These are phyloP conservation scores for Falco novaeseelandiae DNA, from an alignment of 2,797 vertebrate species.

Conservation along the genomic window DNA sequence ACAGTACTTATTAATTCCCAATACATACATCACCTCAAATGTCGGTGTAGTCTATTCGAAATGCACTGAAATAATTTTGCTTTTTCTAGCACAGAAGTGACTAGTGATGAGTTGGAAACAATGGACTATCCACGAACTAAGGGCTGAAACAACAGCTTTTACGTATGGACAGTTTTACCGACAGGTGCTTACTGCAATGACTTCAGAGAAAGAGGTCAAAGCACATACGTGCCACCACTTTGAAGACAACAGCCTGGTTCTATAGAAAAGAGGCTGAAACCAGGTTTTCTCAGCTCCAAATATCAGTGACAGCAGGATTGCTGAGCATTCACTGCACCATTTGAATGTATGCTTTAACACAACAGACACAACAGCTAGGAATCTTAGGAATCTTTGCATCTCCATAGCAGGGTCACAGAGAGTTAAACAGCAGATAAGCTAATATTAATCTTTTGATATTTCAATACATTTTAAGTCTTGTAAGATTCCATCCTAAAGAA, in stretches of 20 bases:
- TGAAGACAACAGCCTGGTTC: not conserved
- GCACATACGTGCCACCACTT: not conserved
- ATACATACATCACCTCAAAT: not conserved
- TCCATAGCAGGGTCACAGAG: not conserved
- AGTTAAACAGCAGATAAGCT: not conserved
- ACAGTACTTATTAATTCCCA: not conserved
- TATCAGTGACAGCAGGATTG: not conserved
- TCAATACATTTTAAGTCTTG: not conserved
- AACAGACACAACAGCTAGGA: not conserved
- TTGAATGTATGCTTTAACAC: fast-evolving
- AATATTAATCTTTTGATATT: not conserved
- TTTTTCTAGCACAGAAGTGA: not conserved
- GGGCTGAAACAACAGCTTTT: not conserved
- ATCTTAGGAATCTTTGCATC: not conserved
- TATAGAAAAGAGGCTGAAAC: not conserved
- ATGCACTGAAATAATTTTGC: not conserved
- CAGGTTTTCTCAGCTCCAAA: not conserved
- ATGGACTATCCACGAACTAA: not conserved
- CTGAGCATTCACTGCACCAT: not conserved
- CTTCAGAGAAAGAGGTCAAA: not conserved
- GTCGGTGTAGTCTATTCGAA: fast-evolving
- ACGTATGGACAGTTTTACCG: not conserved
- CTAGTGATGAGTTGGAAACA: not conserved
- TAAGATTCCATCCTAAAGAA: not conserved
- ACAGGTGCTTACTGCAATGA: not conserved